A percentile compares a stretch with the other conserved stretches of the same genome.
Evolutionary conservation across 1,140 invertebrate genomes (phyloP).

Genomic region (Laupala kohalensis): DNA sequence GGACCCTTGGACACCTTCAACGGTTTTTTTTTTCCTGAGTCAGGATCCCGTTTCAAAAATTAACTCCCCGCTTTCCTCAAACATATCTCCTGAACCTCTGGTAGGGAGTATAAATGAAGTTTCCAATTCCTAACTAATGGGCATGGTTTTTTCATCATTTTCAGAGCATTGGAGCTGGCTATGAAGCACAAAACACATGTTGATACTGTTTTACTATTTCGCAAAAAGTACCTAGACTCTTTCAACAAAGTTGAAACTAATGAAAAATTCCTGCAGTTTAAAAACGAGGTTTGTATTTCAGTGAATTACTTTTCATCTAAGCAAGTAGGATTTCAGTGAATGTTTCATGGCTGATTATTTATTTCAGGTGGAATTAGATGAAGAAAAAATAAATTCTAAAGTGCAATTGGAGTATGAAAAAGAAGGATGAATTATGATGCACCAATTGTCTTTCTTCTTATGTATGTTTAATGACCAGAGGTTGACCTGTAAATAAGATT

Average conservation of each 20-base stretch:
- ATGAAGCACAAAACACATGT: conserved; percentile 64
- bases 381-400: conserved; percentile 4
- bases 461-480: too few species aligned
- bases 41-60: too few species aligned
- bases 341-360: background rate
- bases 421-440: too few species aligned
- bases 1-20: too few species aligned
- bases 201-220: conserved; percentile 61
- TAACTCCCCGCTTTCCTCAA: too few species aligned
- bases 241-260: conserved; percentile 67
- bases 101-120: too few species aligned
- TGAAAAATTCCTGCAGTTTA: conserved; percentile 48
- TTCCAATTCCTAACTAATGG: too few species aligned
- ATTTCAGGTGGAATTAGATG: conserved; percentile 6
- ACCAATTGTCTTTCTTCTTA: too few species aligned
- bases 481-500: too few species aligned
- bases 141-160: background rate
- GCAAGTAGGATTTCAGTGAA: background rate
- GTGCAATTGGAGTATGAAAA: conserved; percentile 6
- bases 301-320: background rate
- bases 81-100: too few species aligned
- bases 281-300: conserved; percentile 34
- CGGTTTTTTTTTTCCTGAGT: too few species aligned
- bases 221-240: conserved; percentile 57
- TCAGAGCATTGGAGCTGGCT: conserved; percentile 72